Percentiles rank a stretch among this genome's conserved stretches.
These are phyloP conservation scores for Scelioninae gen. 1 DNA, from an alignment of 2,888 invertebrate genomes.

Conservation along the genomic window DNA sequence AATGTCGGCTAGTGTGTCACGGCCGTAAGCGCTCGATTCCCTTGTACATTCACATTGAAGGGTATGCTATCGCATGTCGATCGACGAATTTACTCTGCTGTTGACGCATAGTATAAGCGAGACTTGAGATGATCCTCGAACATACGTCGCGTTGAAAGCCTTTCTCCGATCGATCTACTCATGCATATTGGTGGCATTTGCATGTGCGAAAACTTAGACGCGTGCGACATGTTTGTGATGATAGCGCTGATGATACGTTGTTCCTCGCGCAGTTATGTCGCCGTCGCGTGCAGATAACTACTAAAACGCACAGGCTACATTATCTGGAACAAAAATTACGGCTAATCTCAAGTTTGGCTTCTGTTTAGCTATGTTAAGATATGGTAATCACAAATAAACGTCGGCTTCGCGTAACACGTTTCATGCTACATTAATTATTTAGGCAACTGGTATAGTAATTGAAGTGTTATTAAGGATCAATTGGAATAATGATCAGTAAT, in stretches of 20 bases:
- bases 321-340: constrained; percentile 25
- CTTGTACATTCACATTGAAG: constrained; percentile 22
- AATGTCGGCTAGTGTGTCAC: constrained; percentile 41
- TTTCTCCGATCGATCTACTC: constrained; percentile 68
- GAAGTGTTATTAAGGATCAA: background rate
- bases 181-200: constrained; percentile 40
- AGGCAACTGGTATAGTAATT: background rate
- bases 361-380: constrained; percentile 16
- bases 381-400: constrained; percentile 29
- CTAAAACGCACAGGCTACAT: constrained; percentile 4
- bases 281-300: constrained; percentile 44
- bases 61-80: constrained; percentile 35
- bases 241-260: constrained; percentile 55
- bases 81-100: constrained; percentile 52
- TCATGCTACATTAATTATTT: constrained; percentile 2
- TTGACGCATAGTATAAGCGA: constrained; percentile 45
- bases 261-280: constrained; percentile 41
- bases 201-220: constrained; percentile 56
- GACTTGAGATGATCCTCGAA: constrained; percentile 59
- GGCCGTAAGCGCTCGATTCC: constrained; percentile 48
- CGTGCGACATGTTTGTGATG: constrained; percentile 59
- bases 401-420: background rate
- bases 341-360: constrained; percentile 8
- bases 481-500: no score
- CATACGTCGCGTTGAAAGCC: constrained; percentile 64